Conservation (phyloP, 35 echinoderm and acorn worm species). For the Heliocidaris tuberculata region DNA sequence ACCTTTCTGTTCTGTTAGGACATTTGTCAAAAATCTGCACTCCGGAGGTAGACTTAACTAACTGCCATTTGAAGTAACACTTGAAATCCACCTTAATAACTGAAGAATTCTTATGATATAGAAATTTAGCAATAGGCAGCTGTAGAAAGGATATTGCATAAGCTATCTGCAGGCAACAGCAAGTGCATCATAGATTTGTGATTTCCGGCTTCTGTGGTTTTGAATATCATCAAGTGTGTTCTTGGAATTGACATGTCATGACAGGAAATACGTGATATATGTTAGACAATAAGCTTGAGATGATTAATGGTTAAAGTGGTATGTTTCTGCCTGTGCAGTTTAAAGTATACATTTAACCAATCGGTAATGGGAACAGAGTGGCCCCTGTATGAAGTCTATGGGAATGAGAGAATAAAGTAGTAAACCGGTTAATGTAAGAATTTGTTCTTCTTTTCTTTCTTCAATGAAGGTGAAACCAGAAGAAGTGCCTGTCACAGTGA, state of each 20-base stretch:
- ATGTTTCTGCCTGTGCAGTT: not conserved
- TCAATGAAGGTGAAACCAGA: not conserved
- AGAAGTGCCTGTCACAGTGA: not conserved
- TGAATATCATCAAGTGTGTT: not conserved
- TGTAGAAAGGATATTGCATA: not conserved
- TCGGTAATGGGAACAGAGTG: too few relatives aligned
- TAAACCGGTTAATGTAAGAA: not conserved
- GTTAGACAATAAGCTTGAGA: not conserved
- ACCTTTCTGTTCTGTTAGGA: too few relatives aligned
- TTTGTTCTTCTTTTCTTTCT: not conserved
- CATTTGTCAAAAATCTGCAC: too few relatives aligned
- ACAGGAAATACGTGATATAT: not conserved
- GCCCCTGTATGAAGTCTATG: too few relatives aligned
- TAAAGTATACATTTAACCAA: not conserved
- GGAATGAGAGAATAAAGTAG: too few relatives aligned
- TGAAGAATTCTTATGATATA: too few relatives aligned
- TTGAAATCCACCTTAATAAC: too few relatives aligned
- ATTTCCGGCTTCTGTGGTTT: not conserved
- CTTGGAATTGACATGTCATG: slow-evolving; percentile 16
- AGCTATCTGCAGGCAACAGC: not conserved
- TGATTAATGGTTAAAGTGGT: not conserved
- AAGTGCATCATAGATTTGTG: not conserved
- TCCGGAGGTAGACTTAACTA: too few relatives aligned
- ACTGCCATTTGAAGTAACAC: too few relatives aligned
- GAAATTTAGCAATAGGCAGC: not conserved